These are phyloP conservation scores for Astatoreochromis straeleni DNA, from an alignment of 2,113 vertebrate species.

Conservation along the genomic window DNA sequence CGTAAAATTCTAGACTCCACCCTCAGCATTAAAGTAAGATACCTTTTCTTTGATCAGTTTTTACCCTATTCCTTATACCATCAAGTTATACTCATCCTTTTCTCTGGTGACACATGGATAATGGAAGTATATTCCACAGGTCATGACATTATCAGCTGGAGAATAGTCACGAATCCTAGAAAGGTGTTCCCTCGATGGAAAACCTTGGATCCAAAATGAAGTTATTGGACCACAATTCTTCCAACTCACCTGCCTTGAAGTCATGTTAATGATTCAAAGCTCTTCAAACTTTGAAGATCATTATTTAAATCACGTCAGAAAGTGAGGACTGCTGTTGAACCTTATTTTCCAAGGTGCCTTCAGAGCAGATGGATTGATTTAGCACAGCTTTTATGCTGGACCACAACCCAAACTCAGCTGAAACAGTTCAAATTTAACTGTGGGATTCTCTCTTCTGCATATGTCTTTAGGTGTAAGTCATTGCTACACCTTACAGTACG, in stretches of 20 bases:
- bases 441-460: background rate
- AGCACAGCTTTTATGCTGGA: background rate
- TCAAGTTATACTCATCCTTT: background rate
- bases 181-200: background rate
- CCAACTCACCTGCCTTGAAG: background rate
- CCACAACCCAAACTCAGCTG: background rate
- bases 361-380: background rate
- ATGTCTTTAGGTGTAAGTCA: background rate
- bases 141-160: background rate
- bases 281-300: background rate
- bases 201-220: background rate
- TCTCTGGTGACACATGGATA: background rate
- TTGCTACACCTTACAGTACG: background rate
- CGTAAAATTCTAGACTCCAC: background rate
- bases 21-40: accelerated
- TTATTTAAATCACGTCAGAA: background rate
- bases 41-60: background rate
- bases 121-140: background rate
- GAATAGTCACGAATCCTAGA: background rate
- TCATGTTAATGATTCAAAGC: background rate
- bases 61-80: background rate
- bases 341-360: background rate
- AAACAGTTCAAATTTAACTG: background rate
- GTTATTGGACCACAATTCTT: background rate
- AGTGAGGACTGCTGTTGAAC: background rate